Evolutionary conservation across 2,797 vertebrate species (phyloP).

Genomic region (Amblyraja radiata): DNA sequence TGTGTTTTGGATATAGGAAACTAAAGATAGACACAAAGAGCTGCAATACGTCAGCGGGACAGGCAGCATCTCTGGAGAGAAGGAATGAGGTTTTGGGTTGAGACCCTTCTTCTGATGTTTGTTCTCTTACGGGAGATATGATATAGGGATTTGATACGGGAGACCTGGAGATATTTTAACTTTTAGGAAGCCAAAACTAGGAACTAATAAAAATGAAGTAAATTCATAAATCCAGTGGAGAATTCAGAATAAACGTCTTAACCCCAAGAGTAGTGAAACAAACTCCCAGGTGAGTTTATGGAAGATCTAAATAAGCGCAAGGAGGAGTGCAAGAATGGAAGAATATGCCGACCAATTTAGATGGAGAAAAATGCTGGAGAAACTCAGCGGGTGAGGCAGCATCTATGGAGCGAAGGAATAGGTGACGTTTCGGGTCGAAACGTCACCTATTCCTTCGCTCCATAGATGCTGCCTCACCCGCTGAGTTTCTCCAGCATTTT

Average conservation of each 20-base stretch:
- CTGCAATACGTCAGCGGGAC: too few relatives aligned
- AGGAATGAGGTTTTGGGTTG: too few relatives aligned
- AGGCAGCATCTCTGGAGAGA: too few relatives aligned
- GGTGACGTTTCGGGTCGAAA: too few relatives aligned
- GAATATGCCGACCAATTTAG: not conserved
- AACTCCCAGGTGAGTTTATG: not conserved
- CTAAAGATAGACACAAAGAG: not conserved
- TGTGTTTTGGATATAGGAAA: not conserved
- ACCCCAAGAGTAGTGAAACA: not conserved
- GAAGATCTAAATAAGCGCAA: not conserved
- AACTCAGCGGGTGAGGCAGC: too few relatives aligned
- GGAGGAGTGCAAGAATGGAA: not conserved
- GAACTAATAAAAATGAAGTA: not conserved
- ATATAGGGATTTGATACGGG: not conserved
- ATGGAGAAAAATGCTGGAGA: not conserved
- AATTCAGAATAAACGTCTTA: not conserved
- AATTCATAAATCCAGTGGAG: not conserved
- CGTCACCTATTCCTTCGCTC: too few relatives aligned
- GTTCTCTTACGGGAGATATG: not conserved
- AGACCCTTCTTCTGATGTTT: not conserved
- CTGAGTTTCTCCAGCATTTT: too few relatives aligned
- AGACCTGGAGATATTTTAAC: not conserved
- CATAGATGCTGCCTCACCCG: too few relatives aligned
- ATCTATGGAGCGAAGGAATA: too few relatives aligned
- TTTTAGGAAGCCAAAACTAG: not conserved